These are phyloP conservation scores for Alethe castanea DNA, from an alignment of 2,113 vertebrate species.

Conservation along the genomic window DNA sequence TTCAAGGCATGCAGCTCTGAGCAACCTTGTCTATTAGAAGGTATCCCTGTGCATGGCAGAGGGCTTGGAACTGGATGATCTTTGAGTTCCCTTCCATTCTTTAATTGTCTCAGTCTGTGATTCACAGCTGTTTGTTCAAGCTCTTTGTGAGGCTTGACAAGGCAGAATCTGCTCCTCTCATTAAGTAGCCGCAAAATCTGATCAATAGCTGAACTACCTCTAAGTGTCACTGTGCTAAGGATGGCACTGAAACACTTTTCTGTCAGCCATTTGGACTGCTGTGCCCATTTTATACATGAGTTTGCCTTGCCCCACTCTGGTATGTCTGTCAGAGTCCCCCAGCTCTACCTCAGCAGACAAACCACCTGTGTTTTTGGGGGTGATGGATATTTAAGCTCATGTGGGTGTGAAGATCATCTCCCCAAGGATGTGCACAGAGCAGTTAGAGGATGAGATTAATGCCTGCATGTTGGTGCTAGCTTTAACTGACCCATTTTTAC, in stretches of 20 bases:
- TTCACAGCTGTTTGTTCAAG: background rate
- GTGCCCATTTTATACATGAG: background rate
- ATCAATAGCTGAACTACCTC: background rate
- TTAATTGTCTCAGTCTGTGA: background rate
- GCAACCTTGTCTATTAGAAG: background rate
- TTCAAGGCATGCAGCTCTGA: background rate
- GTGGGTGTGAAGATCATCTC: background rate
- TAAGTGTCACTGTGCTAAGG: background rate
- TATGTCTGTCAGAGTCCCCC: background rate
- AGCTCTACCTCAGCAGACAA: background rate
- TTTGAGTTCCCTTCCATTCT: background rate
- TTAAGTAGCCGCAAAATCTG: background rate
- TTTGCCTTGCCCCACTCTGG: background rate
- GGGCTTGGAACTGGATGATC: background rate
- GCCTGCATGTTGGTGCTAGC: background rate
- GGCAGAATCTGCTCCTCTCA: background rate
- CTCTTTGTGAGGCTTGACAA: background rate
- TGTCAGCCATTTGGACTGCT: background rate
- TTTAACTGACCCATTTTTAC: background rate
- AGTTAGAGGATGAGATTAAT: background rate
- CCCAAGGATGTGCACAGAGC: background rate
- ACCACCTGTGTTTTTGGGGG: rapidly evolving
- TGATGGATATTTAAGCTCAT: background rate
- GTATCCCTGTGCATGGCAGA: background rate
- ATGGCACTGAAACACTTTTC: background rate